Conservation (phyloP, 2,888 invertebrate species). For the Cheilosia variabilis region DNA sequence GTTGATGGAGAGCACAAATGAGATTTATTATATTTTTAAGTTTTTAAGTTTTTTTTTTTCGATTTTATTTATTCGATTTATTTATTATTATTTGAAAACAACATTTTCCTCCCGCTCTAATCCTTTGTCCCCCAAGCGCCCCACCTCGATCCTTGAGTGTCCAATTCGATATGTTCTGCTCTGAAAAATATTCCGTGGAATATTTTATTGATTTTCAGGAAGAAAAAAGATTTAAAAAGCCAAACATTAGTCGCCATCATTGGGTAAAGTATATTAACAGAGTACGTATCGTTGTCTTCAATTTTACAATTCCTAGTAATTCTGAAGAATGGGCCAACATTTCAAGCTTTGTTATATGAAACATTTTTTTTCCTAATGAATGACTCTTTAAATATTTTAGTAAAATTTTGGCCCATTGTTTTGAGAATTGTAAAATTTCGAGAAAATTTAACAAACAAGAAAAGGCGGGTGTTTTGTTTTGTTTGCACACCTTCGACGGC, state of each 20-base stretch:
- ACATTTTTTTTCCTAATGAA: background rate
- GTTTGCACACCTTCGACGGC: constrained; percentile 21
- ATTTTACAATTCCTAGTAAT: constrained; percentile 37
- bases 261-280: constrained; percentile 60
- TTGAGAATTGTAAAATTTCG: constrained; percentile 32
- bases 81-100: constrained; percentile 48
- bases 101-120: constrained; percentile 28
- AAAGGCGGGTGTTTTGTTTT: constrained; percentile 10
- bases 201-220: constrained; percentile 54
- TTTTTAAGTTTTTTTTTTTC: constrained; percentile 76
- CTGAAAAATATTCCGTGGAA: constrained; percentile 42
- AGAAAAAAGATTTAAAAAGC: background rate
- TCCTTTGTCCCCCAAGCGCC: constrained; percentile 36
- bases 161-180: constrained; percentile 22
- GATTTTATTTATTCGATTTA: constrained; percentile 47
- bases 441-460: background rate
- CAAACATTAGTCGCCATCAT: background rate
- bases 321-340: constrained; percentile 68
- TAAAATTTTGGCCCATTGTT: constrained; percentile 52
- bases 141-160: constrained; percentile 36
- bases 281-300: constrained; percentile 1
- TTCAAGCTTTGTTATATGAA: constrained; percentile 51
- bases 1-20: constrained; percentile 83
- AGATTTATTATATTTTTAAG: constrained; percentile 78
- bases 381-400: background rate